Evolutionary conservation across 1,140 invertebrate species (phyloP), one percentile per base, ranked within the genome.

Genomic region (Drosophila triauraria): DNA sequence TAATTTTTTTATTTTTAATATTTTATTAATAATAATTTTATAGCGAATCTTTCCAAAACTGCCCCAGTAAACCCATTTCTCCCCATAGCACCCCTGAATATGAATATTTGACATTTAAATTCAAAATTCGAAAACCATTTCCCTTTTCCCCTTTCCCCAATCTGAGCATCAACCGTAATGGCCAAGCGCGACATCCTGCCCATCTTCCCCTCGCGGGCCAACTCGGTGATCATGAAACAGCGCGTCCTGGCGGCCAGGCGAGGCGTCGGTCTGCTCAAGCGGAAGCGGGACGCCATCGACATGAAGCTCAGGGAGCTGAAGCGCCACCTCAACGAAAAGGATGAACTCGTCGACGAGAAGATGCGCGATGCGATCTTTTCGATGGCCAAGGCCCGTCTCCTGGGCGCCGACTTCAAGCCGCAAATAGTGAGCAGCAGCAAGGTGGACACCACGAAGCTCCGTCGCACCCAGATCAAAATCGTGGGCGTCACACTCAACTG

Each of bases 241-340:
- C 76, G 83, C 9, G 74, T 80, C 20, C 1, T 56, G 15, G 64
- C 80, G 4, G 91, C 88, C 2, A 74, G 78, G 47, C 72, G 78
- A 6, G 91, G 91, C 0, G 69, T 76, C 10, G 78, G 68, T 47
- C 65, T 92, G 17, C 57, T 92, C 0, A 87, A 85, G 32, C 78
- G 88, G 0, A 92, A 91, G 40, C 80, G 85, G 3, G 91, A 92
- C 51, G 91, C 91, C 7, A 85, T 92, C 53, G 91, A 92, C 17
- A 8, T 92, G 58, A 90, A 91, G 74, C 44, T 87, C 4, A 74
- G 88, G 2, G 82, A 87, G 15, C 13, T 86, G 17, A 46, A 13
- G 0, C 27, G 27, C 1, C 17, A 47, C 0, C 67, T 84, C 35
- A 12, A 20, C 12, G 53, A 60, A 0, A 72, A 70, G 23, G 72